phyloP scores from a whole-genome alignment of 2,888 invertebrate genomes.

The Watsonalla cultraria region DNA sequence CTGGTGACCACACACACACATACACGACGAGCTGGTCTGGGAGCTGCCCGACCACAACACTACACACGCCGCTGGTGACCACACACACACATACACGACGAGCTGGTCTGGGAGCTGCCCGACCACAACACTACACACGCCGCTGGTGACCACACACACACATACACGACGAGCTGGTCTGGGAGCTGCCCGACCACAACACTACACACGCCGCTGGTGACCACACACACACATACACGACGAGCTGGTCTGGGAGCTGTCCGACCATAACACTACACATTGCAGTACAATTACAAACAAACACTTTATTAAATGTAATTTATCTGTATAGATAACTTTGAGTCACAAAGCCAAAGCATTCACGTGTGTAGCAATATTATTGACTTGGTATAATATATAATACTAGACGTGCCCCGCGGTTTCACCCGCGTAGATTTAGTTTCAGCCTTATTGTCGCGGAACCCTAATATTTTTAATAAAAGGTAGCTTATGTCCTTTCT shows the following conservation, averaged over 20 bases:
- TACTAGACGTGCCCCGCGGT: no score
- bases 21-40: constrained; percentile 77
- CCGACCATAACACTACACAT: constrained; percentile 20
- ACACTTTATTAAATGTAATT: no score
- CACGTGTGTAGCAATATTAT: no score
- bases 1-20: constrained; percentile 31
- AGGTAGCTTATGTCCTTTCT: no score
- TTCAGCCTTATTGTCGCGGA: no score
- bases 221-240: constrained; percentile 74
- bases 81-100: constrained; percentile 58
- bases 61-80: constrained; percentile 37
- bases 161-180: constrained; percentile 75
- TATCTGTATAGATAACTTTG: no score
- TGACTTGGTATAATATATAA: no score
- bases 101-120: constrained; percentile 69
- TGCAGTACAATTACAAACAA: no score
- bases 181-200: constrained; percentile 50
- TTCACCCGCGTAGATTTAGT: no score
- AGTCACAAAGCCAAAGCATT: no score
- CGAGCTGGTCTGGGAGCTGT: constrained; percentile 73
- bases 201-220: constrained; percentile 42
- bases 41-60: constrained; percentile 44
- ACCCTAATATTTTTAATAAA: no score
- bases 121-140: constrained; percentile 28
- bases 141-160: constrained; percentile 47